Evolutionary conservation across 92 coral and sea anemone genomes (phyloP).

Genomic region (Siderastrea radians): DNA sequence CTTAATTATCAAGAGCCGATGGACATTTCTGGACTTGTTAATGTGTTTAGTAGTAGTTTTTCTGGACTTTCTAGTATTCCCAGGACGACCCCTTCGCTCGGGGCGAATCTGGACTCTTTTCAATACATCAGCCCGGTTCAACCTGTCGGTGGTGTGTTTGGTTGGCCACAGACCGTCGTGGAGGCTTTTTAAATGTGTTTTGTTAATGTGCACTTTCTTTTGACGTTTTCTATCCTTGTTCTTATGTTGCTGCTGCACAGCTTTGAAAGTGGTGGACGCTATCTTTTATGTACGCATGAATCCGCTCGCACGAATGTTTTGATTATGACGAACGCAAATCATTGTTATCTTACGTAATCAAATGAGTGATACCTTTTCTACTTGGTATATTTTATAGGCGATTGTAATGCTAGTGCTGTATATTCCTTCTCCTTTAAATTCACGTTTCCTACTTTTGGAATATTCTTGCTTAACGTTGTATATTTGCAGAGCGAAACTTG

Average conservation of each 20-base stretch:
- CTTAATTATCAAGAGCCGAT: conserved; percentile 80
- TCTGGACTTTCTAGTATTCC: conserved; percentile 83
- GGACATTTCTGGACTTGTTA: conserved; percentile 91
- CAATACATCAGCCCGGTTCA: conserved; percentile 73
- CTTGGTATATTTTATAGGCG: conserved; percentile 1
- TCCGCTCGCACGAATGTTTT: conserved; percentile 28
- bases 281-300: neutral
- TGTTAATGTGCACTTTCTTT: neutral
- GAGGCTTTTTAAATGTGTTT: conserved; percentile 75
- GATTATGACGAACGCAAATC: conserved; percentile 23
- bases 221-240: conserved; percentile 6
- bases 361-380: conserved; percentile 2
- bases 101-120: conserved; percentile 66
- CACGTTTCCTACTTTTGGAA: neutral
- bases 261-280: conserved; percentile 1
- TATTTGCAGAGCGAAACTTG: neutral
- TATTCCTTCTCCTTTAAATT: neutral
- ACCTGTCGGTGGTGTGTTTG: conserved; percentile 57
- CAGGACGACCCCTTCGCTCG: conserved; percentile 43
- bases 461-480: neutral
- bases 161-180: conserved; percentile 81
- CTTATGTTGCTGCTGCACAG: conserved; percentile 12
- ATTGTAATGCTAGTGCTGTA: neutral
- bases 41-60: conserved; percentile 87
- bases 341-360: conserved; percentile 27